Evolutionary conservation across 2,797 vertebrate genomes (phyloP).

Genomic region (Labeo calbasu): DNA sequence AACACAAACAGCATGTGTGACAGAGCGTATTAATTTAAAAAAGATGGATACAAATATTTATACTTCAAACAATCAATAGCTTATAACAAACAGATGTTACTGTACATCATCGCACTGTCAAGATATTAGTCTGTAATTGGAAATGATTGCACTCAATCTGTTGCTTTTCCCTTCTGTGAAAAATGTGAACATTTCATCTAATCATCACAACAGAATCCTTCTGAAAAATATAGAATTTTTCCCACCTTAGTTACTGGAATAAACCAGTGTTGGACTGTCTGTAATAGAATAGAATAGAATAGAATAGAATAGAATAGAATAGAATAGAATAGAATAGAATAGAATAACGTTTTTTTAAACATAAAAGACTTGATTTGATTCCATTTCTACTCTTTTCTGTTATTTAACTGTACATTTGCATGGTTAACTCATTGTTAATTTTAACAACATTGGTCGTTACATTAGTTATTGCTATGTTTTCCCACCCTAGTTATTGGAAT

Average conservation of each 20-base stretch:
- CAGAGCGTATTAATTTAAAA: background rate
- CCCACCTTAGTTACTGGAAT: too few species aligned
- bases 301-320: background rate
- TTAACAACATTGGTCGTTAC: too few species aligned
- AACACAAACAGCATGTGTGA: background rate
- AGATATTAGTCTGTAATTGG: background rate
- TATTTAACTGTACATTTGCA: too few species aligned
- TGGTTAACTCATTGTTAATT: too few species aligned
- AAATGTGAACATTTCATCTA: background rate
- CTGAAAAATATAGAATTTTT: background rate
- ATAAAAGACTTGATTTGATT: too few species aligned
- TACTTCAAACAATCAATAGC: conserved; percentile 6
- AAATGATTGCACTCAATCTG: background rate
- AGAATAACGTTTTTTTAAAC: too few species aligned
- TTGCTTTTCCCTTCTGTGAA: background rate
- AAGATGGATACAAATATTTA: conserved; percentile 5
- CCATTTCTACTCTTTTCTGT: too few species aligned
- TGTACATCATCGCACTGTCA: background rate
- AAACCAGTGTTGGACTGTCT: too few species aligned
- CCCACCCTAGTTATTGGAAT: too few species aligned
- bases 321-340: background rate
- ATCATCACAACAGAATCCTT: background rate
- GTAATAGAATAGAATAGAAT: too few species aligned
- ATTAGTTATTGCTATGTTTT: too few species aligned
- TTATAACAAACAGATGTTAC: conserved; percentile 13